Base-by-base conservation (phyloP, 2,113 vertebrate genomes). In the Periophthalmus modestus region DNA sequence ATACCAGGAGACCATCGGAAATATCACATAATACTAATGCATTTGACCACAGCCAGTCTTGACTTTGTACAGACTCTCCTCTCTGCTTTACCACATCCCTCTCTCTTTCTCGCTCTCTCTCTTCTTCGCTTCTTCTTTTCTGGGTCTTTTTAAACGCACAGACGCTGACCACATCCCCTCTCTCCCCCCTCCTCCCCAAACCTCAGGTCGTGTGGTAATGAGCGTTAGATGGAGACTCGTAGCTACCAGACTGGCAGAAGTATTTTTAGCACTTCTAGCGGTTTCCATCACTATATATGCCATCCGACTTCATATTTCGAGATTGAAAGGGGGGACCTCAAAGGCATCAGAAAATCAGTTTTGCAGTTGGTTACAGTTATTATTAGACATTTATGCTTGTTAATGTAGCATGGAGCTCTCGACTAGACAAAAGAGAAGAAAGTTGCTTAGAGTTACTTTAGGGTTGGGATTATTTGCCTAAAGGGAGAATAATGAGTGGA, bases 191-290 rank as follows among this genome's bases (percentile, higher is more conserved):
- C 90, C 78, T 87, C 83, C 84, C 85, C 83, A 87, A 87, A 90
- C 89, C 91, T 90, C 89, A 90, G 87, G 91, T 92, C 85, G 82
- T 91, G 91, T 91, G 91, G 91, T 92, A 92, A 92, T 92, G 91
- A 92, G 86, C 86, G 88, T 92, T 81, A 85, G 91, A 89, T 89
- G 89, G 88, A 89, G 81, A 73, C 89, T 90, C 86, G 89, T 91
- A 89, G 89, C 91, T 83, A 89, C 79, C 86, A 89, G 91, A 90
- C 89, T 88, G 86, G 91, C 85, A 89, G 88, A 88, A 84, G 91
- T 92, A 92, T 92, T 92, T 92, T 92, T 92, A 92, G 89, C 89
- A 89, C 91, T 92, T 92, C 87, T 90, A 82, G 91, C 80, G 91
- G 91, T 92, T 92, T 92, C 87, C 85, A 91, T 89, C 89, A 86